Evolutionary conservation across 1,140 invertebrate species (phyloP), one percentile per base, ranked within the genome.

Genomic region (Drosophila trapezifrons): DNA sequence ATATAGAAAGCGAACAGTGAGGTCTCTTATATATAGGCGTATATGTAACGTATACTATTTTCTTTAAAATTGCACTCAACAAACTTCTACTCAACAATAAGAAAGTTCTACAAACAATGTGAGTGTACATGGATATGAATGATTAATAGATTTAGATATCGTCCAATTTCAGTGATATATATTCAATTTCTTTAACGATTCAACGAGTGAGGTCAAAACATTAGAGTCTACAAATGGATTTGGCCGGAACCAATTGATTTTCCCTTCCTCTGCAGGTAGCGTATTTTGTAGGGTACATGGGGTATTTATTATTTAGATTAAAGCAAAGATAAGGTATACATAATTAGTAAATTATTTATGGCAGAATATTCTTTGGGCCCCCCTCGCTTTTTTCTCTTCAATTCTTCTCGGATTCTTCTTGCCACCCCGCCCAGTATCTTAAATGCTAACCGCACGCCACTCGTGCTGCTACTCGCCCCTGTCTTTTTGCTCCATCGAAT

Each of bases 271-370:
- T 10, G 18, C 15, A 43, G 18, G 18, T 58, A 32, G 17, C 7
- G 15, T 18, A 27, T 17, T 54, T 17, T 15, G 15, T 56, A 17
- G 47, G 17, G 8, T 55, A 67, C 63, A 22, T 35, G 12, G 32
- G 37, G 29, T 71, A 25, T 71, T 72, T 72, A 71, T 72, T 72
- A 72, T 40, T 71, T 22, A 72, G 43, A 46, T 72, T 72, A 72
- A 71, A 58, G 42, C 66, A 71, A 72, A 17, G 20, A 70, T 71
- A 57, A 69, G 66, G 42, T 71, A 71, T 71, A 71, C 52, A 58
- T 72, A 49, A 45, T 71, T 71, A 46, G 66, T 72, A 71, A 72
- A 49, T 40, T 72, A 71, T 71, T 57, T 71, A 72, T 72, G 69
- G 69, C 69, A 72, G 35, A 72, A 35, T 58, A 20, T 69, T 25